Percentiles rank a stretch among this genome's conserved stretches.
Evolutionary conservation across 2,888 invertebrate genomes (phyloP).

Genomic region (Azorinus chamasolen): DNA sequence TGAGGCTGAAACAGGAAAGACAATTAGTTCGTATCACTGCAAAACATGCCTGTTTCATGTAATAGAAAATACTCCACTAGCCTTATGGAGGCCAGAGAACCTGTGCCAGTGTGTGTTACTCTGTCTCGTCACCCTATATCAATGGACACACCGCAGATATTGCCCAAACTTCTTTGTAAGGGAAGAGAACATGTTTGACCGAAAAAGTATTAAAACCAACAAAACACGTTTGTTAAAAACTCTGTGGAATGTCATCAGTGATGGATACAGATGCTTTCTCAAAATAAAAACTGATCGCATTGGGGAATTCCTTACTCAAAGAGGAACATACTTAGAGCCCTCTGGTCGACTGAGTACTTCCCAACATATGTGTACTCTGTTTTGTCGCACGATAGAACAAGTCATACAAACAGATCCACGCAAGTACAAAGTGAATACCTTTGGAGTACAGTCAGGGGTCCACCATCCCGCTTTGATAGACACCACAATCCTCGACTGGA

Average conservation of each 20-base stretch:
- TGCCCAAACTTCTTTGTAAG: slow-evolving; percentile 24
- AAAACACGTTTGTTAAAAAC: background rate
- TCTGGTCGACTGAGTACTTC: too few relatives aligned
- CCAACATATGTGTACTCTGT: too few relatives aligned
- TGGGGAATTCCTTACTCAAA: background rate
- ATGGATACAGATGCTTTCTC: background rate
- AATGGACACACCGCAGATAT: slow-evolving; percentile 3
- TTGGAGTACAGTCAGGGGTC: too few relatives aligned
- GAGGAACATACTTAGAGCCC: too few relatives aligned
- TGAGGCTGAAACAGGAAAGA: background rate
- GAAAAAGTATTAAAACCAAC: background rate
- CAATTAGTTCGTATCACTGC: slow-evolving; percentile 22
- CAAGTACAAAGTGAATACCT: too few relatives aligned
- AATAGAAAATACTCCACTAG: background rate
- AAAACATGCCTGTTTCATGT: slow-evolving; percentile 18
- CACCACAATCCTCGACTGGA: too few relatives aligned
- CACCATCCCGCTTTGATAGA: too few relatives aligned
- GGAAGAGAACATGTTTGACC: slow-evolving; percentile 31
- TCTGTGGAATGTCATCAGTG: background rate
- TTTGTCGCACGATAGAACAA: too few relatives aligned
- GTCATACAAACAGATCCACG: too few relatives aligned
- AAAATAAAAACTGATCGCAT: slow-evolving; percentile 1
- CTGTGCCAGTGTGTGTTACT: background rate
- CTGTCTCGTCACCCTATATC: background rate
- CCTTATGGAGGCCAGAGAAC: slow-evolving; percentile 7